A percentile compares a stretch with the other conserved stretches of the same genome.
Evolutionary conservation across 2,888 invertebrate species (phyloP).

Genomic region (Trissonchulus latispiculum): DNA sequence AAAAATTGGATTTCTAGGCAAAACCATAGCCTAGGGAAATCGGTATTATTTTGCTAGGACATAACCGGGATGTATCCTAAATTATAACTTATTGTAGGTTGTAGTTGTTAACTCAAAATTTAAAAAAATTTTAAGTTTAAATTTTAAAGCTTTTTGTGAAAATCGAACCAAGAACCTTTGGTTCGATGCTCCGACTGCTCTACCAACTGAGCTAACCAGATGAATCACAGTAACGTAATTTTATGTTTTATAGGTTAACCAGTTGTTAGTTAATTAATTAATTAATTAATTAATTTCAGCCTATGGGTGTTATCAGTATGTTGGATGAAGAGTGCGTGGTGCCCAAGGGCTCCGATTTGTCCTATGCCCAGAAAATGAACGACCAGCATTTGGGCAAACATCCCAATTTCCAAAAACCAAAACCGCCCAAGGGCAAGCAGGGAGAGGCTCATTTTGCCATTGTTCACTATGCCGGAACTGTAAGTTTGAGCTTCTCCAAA

Average conservation of each 20-base stretch:
- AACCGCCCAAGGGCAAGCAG: conserved; percentile 54
- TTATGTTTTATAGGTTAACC: too few relatives aligned
- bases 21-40: background rate
- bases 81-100: too few relatives aligned
- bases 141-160: too few relatives aligned
- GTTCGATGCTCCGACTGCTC: too few relatives aligned
- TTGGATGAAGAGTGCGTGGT: conserved; percentile 99
- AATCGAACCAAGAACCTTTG: too few relatives aligned
- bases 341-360: conserved; percentile 98
- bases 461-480: conserved; percentile 96
- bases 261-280: too few relatives aligned
- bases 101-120: too few relatives aligned
- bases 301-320: conserved; percentile 99
- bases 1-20: background rate
- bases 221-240: too few relatives aligned
- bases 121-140: too few relatives aligned
- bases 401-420: conserved; percentile 90
- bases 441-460: conserved; percentile 96
- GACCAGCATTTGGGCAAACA: conserved; percentile 99
- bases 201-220: too few relatives aligned
- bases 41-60: too few relatives aligned
- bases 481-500: conserved; percentile 58
- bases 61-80: too few relatives aligned
- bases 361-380: conserved; percentile 95
- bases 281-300: conserved; percentile 65